A percentile compares a stretch with the other conserved stretches of the same genome.
phyloP scores from a whole-genome alignment of 2,888 invertebrate species.

The Anodontia alba region DNA sequence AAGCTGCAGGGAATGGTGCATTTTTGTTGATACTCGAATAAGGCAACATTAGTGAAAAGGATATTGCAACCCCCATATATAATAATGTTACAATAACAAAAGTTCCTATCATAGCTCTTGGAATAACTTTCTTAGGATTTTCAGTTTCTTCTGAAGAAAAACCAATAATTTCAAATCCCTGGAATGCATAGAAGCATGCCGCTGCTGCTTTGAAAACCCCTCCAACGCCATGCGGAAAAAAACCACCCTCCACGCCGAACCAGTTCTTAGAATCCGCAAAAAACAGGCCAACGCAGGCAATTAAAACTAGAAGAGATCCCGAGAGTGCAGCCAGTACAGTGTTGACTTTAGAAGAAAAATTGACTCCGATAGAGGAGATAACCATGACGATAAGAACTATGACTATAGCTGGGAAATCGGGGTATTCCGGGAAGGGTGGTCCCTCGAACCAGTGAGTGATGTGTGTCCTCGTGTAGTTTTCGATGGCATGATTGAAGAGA shows the following conservation, averaged over 20 bases:
- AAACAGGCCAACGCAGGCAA: slow-evolving; percentile 89
- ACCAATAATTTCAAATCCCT: slow-evolving; percentile 84
- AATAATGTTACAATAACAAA: slow-evolving; percentile 73
- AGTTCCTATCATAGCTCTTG: slow-evolving; percentile 81
- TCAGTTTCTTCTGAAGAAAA: slow-evolving; percentile 85
- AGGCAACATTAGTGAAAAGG: slow-evolving; percentile 76
- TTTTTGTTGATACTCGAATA: slow-evolving; percentile 73
- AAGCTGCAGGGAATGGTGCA: slow-evolving; percentile 81
- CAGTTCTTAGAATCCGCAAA: slow-evolving; percentile 93
- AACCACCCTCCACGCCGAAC: slow-evolving; percentile 86
- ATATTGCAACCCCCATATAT: slow-evolving; percentile 70
- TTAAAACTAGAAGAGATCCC: slow-evolving; percentile 82
- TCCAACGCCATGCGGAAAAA: slow-evolving; percentile 77
- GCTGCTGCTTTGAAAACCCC: slow-evolving; percentile 84
- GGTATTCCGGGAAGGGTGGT: slow-evolving; percentile 73
- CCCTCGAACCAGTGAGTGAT: slow-evolving; percentile 64
- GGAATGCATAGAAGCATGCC: slow-evolving; percentile 85
- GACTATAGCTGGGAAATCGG: slow-evolving; percentile 84
- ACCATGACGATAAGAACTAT: slow-evolving; percentile 85
- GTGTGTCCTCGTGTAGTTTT: slow-evolving; percentile 60
- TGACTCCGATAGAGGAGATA: slow-evolving; percentile 79
- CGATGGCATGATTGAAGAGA: slow-evolving; percentile 75
- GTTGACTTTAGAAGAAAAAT: slow-evolving; percentile 83
- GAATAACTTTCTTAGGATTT: slow-evolving; percentile 83
- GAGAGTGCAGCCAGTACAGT: slow-evolving; percentile 82